Conservation (phyloP, 2,888 invertebrate genomes). For the Acronicta psi region DNA sequence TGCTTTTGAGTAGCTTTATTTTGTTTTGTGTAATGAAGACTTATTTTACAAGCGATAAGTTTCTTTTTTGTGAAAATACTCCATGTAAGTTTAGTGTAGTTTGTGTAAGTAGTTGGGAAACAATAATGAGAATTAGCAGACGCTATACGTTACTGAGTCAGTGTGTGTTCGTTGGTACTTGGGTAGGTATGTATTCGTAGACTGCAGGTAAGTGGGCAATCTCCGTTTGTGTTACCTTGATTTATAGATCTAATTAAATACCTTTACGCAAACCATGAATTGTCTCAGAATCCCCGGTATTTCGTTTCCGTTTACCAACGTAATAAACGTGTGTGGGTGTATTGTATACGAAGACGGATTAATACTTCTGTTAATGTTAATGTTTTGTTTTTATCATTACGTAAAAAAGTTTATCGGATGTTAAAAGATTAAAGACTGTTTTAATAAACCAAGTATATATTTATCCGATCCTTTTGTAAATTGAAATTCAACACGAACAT, state of each 20-base stretch:
- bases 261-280: slow-evolving; percentile 78
- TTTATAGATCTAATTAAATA: slow-evolving; percentile 83
- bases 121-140: slow-evolving; percentile 44
- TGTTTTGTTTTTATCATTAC: not conserved
- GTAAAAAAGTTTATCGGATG: not conserved
- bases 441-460: too few species aligned
- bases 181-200: slow-evolving; percentile 55
- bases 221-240: slow-evolving; percentile 70
- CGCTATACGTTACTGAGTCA: slow-evolving; percentile 20
- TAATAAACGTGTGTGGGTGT: slow-evolving; percentile 43
- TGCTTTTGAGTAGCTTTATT: slow-evolving; percentile 78
- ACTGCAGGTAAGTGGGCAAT: slow-evolving; percentile 68
- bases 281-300: slow-evolving; percentile 70
- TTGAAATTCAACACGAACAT: slow-evolving; percentile 32
- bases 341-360: slow-evolving; percentile 18
- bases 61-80: slow-evolving; percentile 45
- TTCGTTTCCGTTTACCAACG: slow-evolving; percentile 59
- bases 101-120: slow-evolving; percentile 23
- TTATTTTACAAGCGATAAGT: slow-evolving; percentile 71
- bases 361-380: slow-evolving; percentile 9
- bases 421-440: too few species aligned
- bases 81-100: slow-evolving; percentile 27
- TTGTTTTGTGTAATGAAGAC: slow-evolving; percentile 78
- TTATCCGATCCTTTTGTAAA: not conserved
- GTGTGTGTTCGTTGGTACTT: slow-evolving; percentile 14